Evolutionary conservation across 1,140 invertebrate genomes (phyloP), one percentile per base, ranked within the genome.

Genomic region (Heliothis virescens): DNA sequence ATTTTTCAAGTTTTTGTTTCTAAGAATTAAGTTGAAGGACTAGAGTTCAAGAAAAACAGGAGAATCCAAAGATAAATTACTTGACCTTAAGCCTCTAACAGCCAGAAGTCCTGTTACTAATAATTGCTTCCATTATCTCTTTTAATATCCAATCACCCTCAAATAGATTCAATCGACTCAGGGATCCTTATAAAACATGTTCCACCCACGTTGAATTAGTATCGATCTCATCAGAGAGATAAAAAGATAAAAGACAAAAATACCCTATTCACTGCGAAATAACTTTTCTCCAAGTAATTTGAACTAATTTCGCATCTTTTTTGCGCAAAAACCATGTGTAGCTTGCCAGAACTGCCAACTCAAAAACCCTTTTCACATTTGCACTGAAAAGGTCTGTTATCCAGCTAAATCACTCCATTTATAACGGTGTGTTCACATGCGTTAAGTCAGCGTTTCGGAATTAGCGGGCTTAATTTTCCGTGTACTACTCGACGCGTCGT

Each of bases 361-460:
- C 69, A 41, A 57, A 72, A 55, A 72, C 69, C 69, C 69, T 72
- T 57, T 72, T 72, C 69, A 57, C 69, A 41, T 72, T 72, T 57
- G 34, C 53, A 72, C 69, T 57, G 65, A 57, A 72, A 57, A 72
- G 69, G 69, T 41, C 69, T 29, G 69, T 72, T 72, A 72, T 72
- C 69, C 69, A 57, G 69, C 57, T 71, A 72, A 72, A 72, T 72
- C 69, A 72, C 53, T 57, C 69, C 53, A 72, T 57, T 72, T 72
- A 72, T 72, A 72, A 57, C 26, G 48, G 18, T 71, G 69, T 57
- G 69, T 72, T 72, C 69, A 57, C 52, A 72, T 41, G 16, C 53
- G 53, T 57, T 29, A 41, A 72, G 52, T 71, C 67, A 71, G 67
- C 67, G 48, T 72, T 72, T 55, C n/a, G 29, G 29, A 72, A 72